Base-by-base conservation (phyloP, 2,888 invertebrate species). In the Trachelus stipa region DNA sequence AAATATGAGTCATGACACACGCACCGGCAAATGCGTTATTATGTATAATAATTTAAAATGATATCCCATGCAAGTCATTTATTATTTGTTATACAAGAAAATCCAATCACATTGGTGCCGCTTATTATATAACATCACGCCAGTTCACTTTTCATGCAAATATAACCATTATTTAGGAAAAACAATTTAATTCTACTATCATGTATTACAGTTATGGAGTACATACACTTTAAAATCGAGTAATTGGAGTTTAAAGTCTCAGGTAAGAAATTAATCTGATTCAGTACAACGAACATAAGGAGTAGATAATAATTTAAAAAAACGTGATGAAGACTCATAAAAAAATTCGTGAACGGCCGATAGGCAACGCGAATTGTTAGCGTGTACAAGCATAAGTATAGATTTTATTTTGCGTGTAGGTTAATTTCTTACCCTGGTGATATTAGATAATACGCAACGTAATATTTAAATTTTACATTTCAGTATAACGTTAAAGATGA, bases 361-460 rank as follows among this genome's bases (percentile, higher is more conserved):
- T 76, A 77, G 30, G 74, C 76, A 73, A 76, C 77, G 68, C 73
- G 79, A 78, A 69, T 73, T 69, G 69, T 79, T 68, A 56, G 76
- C 69, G 76, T 77, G 74, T 68, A 40, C 68, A 68, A 56, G 31
- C 78, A 81, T 85, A 81, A 75, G 80, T 76, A 83, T 81, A 83
- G 77, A 79, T 79, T n/a, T 81, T 85, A 81, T 81, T 81, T 85
- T 84, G 78, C 37, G 75, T 73, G 79, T 80, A 83, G 82, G 79
- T 85, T 85, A 82, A 84, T 84, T 84, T 83, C 82, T 84, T 86
- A 84, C 84, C 84, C 79, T 74, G 75, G 83, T 85, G 86, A 87
- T 87, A 85, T 86, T 87, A 87, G 82, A 83, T 40, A 9, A 40
- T 40, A 40, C 40, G 40, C 23, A 40, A 40, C 40, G 40, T 40